These are phyloP conservation scores for Pogonocichla stellata DNA, from an alignment of 2,113 vertebrate species.

Conservation along the genomic window DNA sequence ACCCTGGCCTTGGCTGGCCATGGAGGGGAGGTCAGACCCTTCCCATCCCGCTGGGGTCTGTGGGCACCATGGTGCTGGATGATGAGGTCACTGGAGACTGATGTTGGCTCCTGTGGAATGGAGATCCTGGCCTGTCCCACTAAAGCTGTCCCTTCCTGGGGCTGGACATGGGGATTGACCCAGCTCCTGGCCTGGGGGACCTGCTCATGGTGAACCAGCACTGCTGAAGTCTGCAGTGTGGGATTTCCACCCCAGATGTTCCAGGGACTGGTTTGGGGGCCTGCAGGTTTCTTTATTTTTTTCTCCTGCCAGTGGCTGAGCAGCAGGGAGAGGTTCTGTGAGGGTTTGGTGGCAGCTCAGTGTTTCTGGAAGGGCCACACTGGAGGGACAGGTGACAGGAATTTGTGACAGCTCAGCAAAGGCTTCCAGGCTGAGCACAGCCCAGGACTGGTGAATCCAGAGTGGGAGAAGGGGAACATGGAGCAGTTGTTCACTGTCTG, in stretches of 20 bases:
- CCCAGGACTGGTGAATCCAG: background rate
- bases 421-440: background rate
- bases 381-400: background rate
- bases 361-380: background rate
- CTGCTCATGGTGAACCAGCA: background rate
- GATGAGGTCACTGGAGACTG: background rate
- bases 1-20: background rate
- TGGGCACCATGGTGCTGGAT: accelerated
- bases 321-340: background rate
- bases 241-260: background rate
- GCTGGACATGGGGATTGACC: background rate
- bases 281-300: background rate
- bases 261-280: accelerated
- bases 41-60: background rate
- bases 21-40: background rate
- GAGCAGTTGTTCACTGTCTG: background rate
- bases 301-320: background rate
- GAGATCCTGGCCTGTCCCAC: background rate
- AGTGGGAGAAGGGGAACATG: background rate
- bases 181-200: background rate
- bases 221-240: background rate
- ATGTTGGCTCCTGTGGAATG: background rate
- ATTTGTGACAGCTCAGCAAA: background rate
- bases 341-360: background rate
- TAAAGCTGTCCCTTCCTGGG: background rate